Evolutionary conservation across 2,113 vertebrate species (phyloP).

Genomic region (Lophochroa leadbeateri): DNA sequence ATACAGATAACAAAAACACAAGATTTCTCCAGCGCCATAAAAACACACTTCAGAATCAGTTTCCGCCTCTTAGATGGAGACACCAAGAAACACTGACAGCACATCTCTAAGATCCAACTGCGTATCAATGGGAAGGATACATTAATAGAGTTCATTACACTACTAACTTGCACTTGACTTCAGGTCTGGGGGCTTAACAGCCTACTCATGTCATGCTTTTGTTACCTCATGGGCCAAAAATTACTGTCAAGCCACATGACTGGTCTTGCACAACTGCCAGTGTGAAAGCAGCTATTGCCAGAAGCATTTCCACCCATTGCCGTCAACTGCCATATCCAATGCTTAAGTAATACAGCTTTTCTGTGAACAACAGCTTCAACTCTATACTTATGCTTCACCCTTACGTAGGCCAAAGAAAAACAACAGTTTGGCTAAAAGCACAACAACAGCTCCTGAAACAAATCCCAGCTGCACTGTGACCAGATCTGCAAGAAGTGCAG

Average conservation of each 20-base stretch:
- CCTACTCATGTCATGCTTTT: too few relatives aligned
- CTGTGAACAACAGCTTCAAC: fast-evolving
- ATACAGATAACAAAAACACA: neutral
- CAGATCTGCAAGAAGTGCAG: neutral
- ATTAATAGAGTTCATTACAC: neutral
- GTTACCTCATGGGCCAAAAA: neutral
- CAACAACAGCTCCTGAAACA: neutral
- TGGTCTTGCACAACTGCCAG: neutral
- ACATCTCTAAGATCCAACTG: neutral
- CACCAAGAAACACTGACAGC: neutral
- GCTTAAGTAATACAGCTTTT: neutral
- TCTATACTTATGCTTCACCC: too few relatives aligned
- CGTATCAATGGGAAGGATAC: neutral
- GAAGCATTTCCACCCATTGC: fast-evolving
- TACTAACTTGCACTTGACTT: neutral
- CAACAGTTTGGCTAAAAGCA: neutral
- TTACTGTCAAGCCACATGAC: neutral
- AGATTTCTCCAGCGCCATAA: neutral
- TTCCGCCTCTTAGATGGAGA: neutral
- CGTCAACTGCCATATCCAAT: fast-evolving
- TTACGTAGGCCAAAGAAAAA: neutral
- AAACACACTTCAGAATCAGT: neutral
- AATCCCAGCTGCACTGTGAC: fast-evolving
- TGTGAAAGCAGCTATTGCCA: fast-evolving
- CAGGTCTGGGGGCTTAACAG: neutral